Evolutionary conservation across 2,797 vertebrate species (phyloP).

Genomic region (Amphiprion clarkii): DNA sequence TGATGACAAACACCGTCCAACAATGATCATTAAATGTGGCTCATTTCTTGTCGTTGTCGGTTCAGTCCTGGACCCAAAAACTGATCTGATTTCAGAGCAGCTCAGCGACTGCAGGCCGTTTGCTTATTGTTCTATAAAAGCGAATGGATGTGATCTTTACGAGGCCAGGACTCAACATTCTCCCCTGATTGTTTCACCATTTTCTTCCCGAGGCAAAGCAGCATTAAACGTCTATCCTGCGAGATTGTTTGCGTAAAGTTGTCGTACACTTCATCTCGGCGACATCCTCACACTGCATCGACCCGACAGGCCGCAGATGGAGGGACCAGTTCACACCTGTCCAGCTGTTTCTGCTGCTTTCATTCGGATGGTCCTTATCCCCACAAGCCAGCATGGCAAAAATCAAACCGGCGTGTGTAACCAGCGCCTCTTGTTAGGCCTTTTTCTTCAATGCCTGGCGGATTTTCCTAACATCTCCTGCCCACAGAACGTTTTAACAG

Average conservation of each 20-base stretch:
- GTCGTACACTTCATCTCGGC: constrained; percentile 35
- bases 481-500: constrained; percentile 66
- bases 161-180: constrained; percentile 41
- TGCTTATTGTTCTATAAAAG: constrained; percentile 6
- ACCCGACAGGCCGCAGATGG: constrained; percentile 17
- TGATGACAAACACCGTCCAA: not conserved
- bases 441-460: constrained; percentile 35
- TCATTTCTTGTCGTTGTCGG: not conserved
- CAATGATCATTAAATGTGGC: not conserved
- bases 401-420: constrained; percentile 63
- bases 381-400: constrained; percentile 47
- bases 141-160: constrained; percentile 40
- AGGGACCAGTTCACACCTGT: constrained; percentile 56
- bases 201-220: constrained; percentile 6
- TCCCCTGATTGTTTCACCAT: constrained; percentile 42
- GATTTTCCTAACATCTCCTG: constrained; percentile 67
- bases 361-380: constrained; percentile 32
- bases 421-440: constrained; percentile 53
- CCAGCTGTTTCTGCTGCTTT: constrained; percentile 10
- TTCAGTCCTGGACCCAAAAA: constrained; percentile 11
- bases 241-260: constrained; percentile 15
- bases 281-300: constrained; percentile 21
- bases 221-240: not conserved
- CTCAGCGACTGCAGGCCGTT: not conserved
- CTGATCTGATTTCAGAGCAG: constrained; percentile 28